These are phyloP conservation scores for Tinea trinotella DNA, from an alignment of 2,888 invertebrate species.

Conservation along the genomic window DNA sequence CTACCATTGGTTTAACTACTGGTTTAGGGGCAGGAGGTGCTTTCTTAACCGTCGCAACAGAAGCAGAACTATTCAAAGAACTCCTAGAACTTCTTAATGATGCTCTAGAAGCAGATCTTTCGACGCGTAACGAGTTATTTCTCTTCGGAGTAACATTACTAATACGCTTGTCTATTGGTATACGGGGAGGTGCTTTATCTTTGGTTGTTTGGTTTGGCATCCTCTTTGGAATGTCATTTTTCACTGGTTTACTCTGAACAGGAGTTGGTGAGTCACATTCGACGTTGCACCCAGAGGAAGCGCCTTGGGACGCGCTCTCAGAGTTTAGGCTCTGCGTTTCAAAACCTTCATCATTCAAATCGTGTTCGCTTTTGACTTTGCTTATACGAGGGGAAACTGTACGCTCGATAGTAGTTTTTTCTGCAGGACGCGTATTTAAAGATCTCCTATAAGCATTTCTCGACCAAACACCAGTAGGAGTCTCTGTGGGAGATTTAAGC, in stretches of 20 bases:
- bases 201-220: slow-evolving; percentile 69
- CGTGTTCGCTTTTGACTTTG: slow-evolving; percentile 75
- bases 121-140: slow-evolving; percentile 71
- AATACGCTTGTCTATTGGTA: slow-evolving; percentile 43
- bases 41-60: slow-evolving; percentile 83
- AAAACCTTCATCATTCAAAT: slow-evolving; percentile 90
- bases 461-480: slow-evolving; percentile 74
- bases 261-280: slow-evolving; percentile 71
- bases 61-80: slow-evolving; percentile 86
- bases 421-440: slow-evolving; percentile 27
- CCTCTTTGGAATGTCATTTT: slow-evolving; percentile 60
- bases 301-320: slow-evolving; percentile 88
- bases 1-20: slow-evolving; percentile 65
- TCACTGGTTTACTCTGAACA: slow-evolving; percentile 38
- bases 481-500: slow-evolving; percentile 74
- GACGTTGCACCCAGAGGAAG: slow-evolving; percentile 82
- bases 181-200: slow-evolving; percentile 56
- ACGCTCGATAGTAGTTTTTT: slow-evolving; percentile 33
- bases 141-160: slow-evolving; percentile 36
- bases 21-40: slow-evolving; percentile 68
- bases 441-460: slow-evolving; percentile 60
- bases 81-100: slow-evolving; percentile 87
- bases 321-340: slow-evolving; percentile 91
- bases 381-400: slow-evolving; percentile 62
- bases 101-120: slow-evolving; percentile 83